Percentiles rank a stretch among this genome's conserved stretches.
Conservation (phyloP, 2,888 invertebrate species). For the Pyrrhosoma nymphula region DNA sequence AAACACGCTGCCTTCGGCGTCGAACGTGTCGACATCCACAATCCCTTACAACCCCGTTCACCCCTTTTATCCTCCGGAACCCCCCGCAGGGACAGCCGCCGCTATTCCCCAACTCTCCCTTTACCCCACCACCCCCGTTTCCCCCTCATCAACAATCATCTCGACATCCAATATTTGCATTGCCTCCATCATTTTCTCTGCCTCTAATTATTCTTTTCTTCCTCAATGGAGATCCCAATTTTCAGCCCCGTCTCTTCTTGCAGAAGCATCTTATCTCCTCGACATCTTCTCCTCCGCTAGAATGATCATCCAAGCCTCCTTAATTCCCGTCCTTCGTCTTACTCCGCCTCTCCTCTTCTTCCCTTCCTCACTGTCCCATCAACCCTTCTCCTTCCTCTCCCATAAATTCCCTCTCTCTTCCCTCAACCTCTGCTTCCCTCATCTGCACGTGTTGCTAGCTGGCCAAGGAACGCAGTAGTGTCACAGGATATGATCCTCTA, state of each 20-base stretch:
- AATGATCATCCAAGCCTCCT: background rate
- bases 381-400: background rate
- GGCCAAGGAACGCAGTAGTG: background rate
- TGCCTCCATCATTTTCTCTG: slow-evolving; percentile 3
- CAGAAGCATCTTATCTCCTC: background rate
- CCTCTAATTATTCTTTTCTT: slow-evolving; percentile 19
- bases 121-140: background rate
- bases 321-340: background rate
- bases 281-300: background rate
- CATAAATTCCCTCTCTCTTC: background rate
- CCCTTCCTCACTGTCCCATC: background rate
- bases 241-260: background rate
- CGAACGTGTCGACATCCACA: slow-evolving; percentile 11
- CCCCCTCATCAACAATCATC: background rate
- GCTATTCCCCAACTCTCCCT: background rate
- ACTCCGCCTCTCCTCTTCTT: background rate
- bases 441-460: background rate
- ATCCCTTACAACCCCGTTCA: background rate
- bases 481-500: too few species aligned
- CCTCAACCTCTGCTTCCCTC: background rate
- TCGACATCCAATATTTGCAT: slow-evolving; percentile 15
- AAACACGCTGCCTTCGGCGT: background rate
- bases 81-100: background rate
- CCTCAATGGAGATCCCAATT: background rate
- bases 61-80: background rate